Evolutionary conservation across 2,113 vertebrate genomes (phyloP).

Genomic region (Pyxicephalus adspersus): DNA sequence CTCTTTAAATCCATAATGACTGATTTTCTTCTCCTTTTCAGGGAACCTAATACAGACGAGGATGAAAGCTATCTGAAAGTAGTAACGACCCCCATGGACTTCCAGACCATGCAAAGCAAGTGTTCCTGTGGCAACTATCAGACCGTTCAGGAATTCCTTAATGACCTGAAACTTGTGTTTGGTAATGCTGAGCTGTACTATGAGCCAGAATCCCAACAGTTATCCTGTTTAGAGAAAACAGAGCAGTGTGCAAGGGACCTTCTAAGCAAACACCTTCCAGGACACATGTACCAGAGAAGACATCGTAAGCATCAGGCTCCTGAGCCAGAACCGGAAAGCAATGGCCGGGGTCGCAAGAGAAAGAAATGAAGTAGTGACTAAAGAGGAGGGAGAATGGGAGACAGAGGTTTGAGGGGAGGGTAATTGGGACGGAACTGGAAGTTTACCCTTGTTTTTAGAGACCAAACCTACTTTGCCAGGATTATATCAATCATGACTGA

Average conservation of each 20-base stretch:
- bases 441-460: conserved; percentile 24
- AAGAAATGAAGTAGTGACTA: conserved; percentile 70
- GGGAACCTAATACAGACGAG: conserved; percentile 91
- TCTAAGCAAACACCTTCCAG: conserved; percentile 88
- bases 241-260: conserved; percentile 89
- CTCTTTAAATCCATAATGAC: neutral
- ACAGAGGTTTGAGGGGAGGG: conserved; percentile 10
- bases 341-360: conserved; percentile 71
- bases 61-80: conserved; percentile 92
- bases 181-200: conserved; percentile 93
- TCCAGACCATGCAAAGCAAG: conserved; percentile 92
- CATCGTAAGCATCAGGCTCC: conserved; percentile 73
- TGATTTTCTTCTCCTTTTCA: conserved; percentile 61
- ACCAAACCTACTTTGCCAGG: conserved; percentile 33
- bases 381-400: conserved; percentile 56
- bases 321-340: conserved; percentile 69
- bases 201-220: conserved; percentile 84
- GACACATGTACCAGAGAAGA: conserved; percentile 85
- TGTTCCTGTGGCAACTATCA: conserved; percentile 84
- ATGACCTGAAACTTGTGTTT: conserved; percentile 92
- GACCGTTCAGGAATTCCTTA: conserved; percentile 85
- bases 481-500: conserved; percentile 30
- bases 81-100: conserved; percentile 92
- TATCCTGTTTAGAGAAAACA: conserved; percentile 87
- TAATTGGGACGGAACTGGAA: conserved; percentile 35